Base-by-base conservation (phyloP, 2,797 vertebrate genomes). In the Hydrophis major region DNA sequence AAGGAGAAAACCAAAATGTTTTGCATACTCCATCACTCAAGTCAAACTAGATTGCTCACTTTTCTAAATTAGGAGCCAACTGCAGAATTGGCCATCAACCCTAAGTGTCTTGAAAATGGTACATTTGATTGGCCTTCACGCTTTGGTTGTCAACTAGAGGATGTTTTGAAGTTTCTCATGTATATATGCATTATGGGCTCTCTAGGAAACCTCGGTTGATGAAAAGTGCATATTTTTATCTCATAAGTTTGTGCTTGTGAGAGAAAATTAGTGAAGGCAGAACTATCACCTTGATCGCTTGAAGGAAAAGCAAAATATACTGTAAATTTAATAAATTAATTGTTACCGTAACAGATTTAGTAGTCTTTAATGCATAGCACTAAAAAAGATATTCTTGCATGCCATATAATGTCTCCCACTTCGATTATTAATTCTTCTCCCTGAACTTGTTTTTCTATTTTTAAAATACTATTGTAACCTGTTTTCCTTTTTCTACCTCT, bases 41-140 rank as follows among this genome's bases (percentile, higher is more conserved):
- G 53, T 94, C 93, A 94, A 92, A 66, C 90, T 59, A 92, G 92
- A 92, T 14, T 88, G 90, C 60, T 92, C 95, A 95, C 92, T 87
- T 92, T 55, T 94, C 69, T 95, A 93, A 93, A 93, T 95, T 96
- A 93, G 42, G 83, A 93, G 88, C 25, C 86, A 87, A 56, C 47
- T 92, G 63, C 88, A 94, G 92, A 94, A 95, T 90, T 92, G 92
- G 91, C 94, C 56, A 93, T 93, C 94, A 92, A 92, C 92, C 93
- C 74, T 89, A 92, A 92, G 92, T 93, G 13, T 60, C 55, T 89
- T 91, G 25, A 90, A 92, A 95, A 47, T 92, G 60, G 87, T 78
- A 90, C 10, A 8, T 92, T 90, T 93, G 93, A 92, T 92, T 93
- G 90, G 88, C 93, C 90, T 93, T 93, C 91, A 93, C 6, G 50